phyloP scores from a whole-genome alignment of 2,113 vertebrate species.

The Mormoops blainvillei region DNA sequence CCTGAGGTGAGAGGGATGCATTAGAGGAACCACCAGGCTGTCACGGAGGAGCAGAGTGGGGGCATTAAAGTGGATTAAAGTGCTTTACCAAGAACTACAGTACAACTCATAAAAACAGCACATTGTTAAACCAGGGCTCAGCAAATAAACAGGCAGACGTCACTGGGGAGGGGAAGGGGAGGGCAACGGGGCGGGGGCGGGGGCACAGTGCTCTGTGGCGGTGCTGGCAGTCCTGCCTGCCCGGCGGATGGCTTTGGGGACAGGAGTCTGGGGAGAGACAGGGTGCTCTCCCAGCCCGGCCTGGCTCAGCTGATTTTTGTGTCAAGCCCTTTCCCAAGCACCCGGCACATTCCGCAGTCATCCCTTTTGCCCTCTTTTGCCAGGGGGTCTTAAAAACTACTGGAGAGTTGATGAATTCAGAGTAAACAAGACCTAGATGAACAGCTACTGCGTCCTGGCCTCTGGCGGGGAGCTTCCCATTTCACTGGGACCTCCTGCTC shows the following conservation, averaged over 20 bases:
- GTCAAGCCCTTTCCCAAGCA: not conserved
- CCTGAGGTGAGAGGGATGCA: constrained; percentile 86
- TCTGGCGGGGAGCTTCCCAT: not conserved
- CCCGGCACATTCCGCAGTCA: not conserved
- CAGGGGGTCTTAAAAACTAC: not conserved
- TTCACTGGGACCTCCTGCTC: not conserved
- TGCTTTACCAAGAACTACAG: constrained; percentile 87
- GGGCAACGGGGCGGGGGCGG: not conserved
- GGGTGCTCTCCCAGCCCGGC: not conserved
- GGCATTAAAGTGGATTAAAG: constrained; percentile 88
- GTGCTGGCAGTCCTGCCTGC: not conserved
- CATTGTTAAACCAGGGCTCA: constrained; percentile 77
- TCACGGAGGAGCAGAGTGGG: constrained; percentile 81
- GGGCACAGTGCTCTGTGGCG: not conserved
- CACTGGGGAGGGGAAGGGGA: not conserved
- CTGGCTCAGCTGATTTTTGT: not conserved
- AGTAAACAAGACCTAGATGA: not conserved
- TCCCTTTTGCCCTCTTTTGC: not conserved
- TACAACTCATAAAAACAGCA: constrained; percentile 76
- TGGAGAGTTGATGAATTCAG: not conserved
- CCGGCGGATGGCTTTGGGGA: not conserved
- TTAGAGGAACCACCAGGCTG: constrained; percentile 87
- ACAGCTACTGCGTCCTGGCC: not conserved
- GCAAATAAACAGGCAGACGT: constrained; percentile 71
- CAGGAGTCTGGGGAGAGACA: not conserved